A percentile compares a stretch with the other conserved stretches of the same genome.
Evolutionary conservation across 2,113 vertebrate species (phyloP).

Genomic region (Pagrus major): DNA sequence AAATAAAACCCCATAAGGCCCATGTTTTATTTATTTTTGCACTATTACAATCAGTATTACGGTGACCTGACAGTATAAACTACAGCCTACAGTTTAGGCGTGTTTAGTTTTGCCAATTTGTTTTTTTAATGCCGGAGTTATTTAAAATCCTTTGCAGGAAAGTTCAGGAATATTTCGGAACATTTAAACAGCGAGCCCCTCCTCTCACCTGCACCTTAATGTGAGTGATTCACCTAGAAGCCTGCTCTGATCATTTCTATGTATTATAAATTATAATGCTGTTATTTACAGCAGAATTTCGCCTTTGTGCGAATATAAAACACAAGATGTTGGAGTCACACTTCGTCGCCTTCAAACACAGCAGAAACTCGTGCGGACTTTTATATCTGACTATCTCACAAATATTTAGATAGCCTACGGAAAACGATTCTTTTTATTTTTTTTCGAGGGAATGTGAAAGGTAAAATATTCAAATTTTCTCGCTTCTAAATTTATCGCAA

Average conservation of each 20-base stretch:
- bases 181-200: conserved; percentile 11
- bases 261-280: background rate
- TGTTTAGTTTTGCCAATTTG: background rate
- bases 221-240: background rate
- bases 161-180: conserved; percentile 31
- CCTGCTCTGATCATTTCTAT: background rate
- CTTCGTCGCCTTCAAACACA: background rate
- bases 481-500: background rate
- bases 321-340: background rate
- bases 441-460: background rate
- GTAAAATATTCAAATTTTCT: background rate
- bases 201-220: background rate
- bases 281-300: background rate
- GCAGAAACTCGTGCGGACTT: background rate
- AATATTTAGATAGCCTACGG: background rate
- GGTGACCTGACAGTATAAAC: background rate
- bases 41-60: background rate
- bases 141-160: conserved; percentile 2
- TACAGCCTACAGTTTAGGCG: background rate
- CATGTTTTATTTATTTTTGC: background rate
- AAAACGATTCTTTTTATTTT: background rate
- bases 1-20: conserved; percentile 19
- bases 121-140: conserved; percentile 3
- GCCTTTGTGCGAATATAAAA: background rate
- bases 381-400: background rate